Evolutionary conservation across 2,888 invertebrate genomes (phyloP).

Genomic region (Diaperis boleti): DNA sequence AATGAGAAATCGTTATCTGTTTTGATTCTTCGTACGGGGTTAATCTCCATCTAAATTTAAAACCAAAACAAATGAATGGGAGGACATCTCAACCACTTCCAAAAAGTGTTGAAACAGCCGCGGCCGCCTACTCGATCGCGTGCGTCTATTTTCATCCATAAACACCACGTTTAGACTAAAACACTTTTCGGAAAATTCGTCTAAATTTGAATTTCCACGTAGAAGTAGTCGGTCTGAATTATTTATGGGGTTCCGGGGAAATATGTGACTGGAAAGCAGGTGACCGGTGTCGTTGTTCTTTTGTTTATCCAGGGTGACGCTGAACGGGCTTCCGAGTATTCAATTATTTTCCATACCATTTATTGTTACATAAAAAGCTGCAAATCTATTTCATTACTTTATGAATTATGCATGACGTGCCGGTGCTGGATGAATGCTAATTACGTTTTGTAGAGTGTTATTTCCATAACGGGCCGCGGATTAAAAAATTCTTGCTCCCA

Average conservation of each 20-base stretch:
- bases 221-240: conserved; percentile 19
- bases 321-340: not conserved
- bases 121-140: conserved; percentile 24
- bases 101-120: not conserved
- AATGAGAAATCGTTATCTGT: conserved; percentile 49
- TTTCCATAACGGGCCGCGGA: conserved; percentile 31
- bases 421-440: conserved; percentile 35
- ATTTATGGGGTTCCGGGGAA: conserved; percentile 28
- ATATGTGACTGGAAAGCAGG: conserved; percentile 20
- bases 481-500: conserved; percentile 22
- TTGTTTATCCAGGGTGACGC: conserved; percentile 8
- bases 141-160: conserved; percentile 21
- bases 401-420: conserved; percentile 30
- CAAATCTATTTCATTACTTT: conserved; percentile 28
- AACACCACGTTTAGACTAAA: conserved; percentile 10
- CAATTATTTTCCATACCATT: conserved; percentile 12
- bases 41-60: conserved; percentile 8
- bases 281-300: conserved; percentile 10
- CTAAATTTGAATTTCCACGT: conserved; percentile 35
- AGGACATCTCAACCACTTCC: not conserved
- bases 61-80: conserved; percentile 24
- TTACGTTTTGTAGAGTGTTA: conserved; percentile 29
- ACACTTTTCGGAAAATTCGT: conserved; percentile 21
- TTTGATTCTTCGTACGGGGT: conserved; percentile 45
- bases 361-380: conserved; percentile 28